These are phyloP conservation scores for Pleuronectes platessa DNA, from an alignment of 2,113 vertebrate genomes.

Conservation along the genomic window DNA sequence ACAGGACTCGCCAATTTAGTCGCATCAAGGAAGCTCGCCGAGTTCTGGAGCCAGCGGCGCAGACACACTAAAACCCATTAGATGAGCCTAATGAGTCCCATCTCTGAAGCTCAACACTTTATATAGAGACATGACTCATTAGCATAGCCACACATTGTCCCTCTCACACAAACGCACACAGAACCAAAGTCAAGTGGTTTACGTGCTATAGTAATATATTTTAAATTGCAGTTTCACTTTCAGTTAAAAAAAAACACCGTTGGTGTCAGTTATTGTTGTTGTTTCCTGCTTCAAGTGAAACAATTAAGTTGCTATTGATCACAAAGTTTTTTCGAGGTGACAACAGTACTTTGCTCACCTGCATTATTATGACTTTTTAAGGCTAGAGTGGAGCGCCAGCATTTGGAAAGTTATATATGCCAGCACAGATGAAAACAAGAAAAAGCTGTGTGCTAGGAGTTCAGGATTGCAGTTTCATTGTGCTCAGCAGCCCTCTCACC, in stretches of 20 bases:
- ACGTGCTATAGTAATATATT: constrained; percentile 14
- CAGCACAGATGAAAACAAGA: not conserved
- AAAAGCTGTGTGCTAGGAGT: constrained; percentile 30
- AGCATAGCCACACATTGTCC: constrained; percentile 25
- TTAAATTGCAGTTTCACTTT: constrained; percentile 37
- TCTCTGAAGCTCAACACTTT: constrained; percentile 40
- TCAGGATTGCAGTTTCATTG: constrained; percentile 9
- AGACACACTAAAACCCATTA: constrained; percentile 60
- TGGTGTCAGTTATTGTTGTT: not conserved
- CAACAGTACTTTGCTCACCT: not conserved
- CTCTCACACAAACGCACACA: not conserved
- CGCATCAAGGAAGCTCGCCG: constrained; percentile 47
- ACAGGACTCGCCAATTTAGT: constrained; percentile 66
- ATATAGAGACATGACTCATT: constrained; percentile 39
- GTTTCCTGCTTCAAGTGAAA: constrained; percentile 12
- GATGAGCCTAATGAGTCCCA: constrained; percentile 54
- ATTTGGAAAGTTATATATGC: not conserved
- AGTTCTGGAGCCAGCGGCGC: constrained; percentile 42
- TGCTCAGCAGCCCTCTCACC: constrained; percentile 28
- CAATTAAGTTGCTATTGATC: not conserved
- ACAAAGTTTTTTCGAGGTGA: not conserved
- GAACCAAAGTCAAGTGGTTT: constrained; percentile 4
- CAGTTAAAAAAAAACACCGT: constrained; percentile 18
- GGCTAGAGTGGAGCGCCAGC: not conserved
- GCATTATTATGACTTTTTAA: not conserved